phyloP scores from a whole-genome alignment of 2,797 vertebrate species.

The Gadopsis bispinosus region DNA sequence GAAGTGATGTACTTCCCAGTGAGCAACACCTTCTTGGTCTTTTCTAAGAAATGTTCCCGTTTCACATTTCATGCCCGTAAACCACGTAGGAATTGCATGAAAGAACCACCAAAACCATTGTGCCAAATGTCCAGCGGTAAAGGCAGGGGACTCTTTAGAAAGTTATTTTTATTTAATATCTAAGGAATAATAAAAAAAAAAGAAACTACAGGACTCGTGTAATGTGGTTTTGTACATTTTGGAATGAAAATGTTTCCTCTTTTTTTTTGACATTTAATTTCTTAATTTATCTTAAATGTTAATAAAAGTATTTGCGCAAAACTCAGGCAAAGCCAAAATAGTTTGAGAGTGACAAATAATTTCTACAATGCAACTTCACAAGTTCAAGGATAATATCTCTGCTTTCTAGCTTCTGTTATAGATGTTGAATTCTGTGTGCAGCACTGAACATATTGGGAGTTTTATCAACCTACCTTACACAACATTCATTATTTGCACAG shows the following conservation, averaged over 20 bases:
- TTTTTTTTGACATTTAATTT: background rate
- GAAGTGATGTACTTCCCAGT: conserved; percentile 22
- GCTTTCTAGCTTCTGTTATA: background rate
- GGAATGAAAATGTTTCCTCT: background rate
- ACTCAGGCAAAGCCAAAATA: background rate
- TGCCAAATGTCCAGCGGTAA: background rate
- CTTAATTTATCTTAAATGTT: too few species aligned
- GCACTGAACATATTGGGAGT: background rate
- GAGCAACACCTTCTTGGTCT: background rate
- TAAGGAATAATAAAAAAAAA: background rate
- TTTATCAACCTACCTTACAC: background rate
- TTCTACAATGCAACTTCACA: background rate
- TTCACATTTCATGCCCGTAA: background rate
- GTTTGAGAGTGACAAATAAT: background rate
- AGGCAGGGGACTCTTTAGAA: background rate
- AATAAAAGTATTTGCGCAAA: background rate
- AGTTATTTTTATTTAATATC: background rate
- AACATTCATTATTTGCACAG: conserved; percentile 15
- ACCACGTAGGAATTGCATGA: background rate
- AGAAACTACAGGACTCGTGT: background rate
- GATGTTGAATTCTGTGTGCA: background rate
- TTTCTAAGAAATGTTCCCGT: too few species aligned
- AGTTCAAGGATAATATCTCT: background rate
- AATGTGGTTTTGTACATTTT: background rate
- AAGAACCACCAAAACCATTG: too few species aligned